Base-by-base conservation (phyloP, 2,888 invertebrate genomes). In the Netelia melanura region DNA sequence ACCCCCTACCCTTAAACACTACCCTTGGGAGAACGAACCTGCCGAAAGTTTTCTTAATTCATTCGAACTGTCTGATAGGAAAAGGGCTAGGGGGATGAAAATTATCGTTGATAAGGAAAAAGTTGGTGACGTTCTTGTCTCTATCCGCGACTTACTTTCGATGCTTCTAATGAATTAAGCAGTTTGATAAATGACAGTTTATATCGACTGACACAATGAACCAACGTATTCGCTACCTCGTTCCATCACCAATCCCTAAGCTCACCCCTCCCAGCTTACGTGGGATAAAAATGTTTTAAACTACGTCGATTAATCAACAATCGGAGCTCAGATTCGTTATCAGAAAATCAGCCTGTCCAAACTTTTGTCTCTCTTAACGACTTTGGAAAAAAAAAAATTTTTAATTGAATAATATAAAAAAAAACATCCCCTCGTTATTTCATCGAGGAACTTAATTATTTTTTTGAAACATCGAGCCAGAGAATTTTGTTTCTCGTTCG, bases 1-100 rank as follows among this genome's bases (percentile, higher is more conserved):
- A 43, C 23, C 48, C 48, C 62, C 62, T 48, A 6, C 81, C 77
- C 84, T 81, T 81, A 64, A 70, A 62, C 72, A 68, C 56, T 78
- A 43, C 64, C 56, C 58, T 56, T 21, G 70, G 72, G 48, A 38
- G 62, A 44, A 23, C 44, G 52, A 52, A 68, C 21, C 61, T 43
- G 44, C 68, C 38, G 44, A 86, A 85, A 86, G 70, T 85, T 85
- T 85, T 84, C 84, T 81, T 84, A 84, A 87, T 84, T 84, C 82
- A 87, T 86, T 87, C 80, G 74, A 85, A 78, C 78, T 61, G 65
- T 58, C 76, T 78, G 70, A 83, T 62, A 62, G 79, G 52, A 30
- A 56, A 67, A 79, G 25, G 77, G 44, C 58, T 21, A 44, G 14
- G 61, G 54, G 67, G 65, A 72, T 68, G 76, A 62, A 61, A 44